A percentile compares a stretch with the other conserved stretches of the same genome.
Evolutionary conservation across 64 coral and sea anemone species (phyloP).

Genomic region (Platygyra sinensis): DNA sequence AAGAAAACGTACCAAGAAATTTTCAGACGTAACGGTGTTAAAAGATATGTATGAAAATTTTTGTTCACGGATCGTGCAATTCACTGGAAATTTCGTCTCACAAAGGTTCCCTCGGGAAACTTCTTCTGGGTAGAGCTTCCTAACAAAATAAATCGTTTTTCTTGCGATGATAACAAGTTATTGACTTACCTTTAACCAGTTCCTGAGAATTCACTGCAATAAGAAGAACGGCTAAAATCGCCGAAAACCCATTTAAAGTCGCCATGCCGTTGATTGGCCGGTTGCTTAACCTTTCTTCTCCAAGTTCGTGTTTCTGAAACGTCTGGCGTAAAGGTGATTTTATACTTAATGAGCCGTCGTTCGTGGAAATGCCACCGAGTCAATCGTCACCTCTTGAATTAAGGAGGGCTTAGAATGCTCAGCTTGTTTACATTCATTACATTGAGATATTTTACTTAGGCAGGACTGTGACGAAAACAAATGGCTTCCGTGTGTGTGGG

Average conservation of each 20-base stretch:
- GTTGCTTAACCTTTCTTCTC: neutral
- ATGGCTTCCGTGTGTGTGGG: slow-evolving; percentile 21
- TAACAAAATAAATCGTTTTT: neutral
- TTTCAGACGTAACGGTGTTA: too few species aligned
- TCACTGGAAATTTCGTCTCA: neutral
- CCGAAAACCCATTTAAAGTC: neutral
- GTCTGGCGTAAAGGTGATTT: neutral
- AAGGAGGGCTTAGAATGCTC: neutral
- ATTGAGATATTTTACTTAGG: slow-evolving; percentile 12
- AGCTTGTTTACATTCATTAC: neutral
- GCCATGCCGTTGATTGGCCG: neutral
- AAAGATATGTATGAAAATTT: too few species aligned
- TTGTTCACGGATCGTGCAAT: neutral
- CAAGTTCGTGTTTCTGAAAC: neutral
- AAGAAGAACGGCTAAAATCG: neutral
- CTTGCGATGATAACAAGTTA: neutral
- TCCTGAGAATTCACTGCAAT: neutral
- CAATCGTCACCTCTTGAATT: neutral
- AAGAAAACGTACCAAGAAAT: too few species aligned
- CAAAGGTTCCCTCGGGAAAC: neutral
- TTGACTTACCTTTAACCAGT: neutral
- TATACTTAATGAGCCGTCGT: slow-evolving; percentile 10
- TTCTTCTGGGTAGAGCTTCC: neutral
- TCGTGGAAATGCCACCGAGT: neutral
- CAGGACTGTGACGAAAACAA: slow-evolving; percentile 29